phyloP scores from a whole-genome alignment of 2,888 invertebrate genomes.

The Rhimphoctona megacephalus region DNA sequence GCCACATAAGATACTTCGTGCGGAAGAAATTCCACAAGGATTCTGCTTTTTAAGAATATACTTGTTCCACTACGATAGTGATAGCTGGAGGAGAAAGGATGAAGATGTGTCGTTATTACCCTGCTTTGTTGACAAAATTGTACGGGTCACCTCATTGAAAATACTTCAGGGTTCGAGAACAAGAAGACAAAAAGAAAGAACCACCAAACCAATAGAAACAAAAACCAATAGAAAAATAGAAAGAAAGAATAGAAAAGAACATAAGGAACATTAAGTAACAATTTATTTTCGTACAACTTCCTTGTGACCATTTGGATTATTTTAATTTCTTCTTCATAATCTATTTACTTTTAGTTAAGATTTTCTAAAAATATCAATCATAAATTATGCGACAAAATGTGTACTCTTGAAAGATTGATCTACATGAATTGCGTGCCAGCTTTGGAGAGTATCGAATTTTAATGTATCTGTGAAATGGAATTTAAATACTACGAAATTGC shows the following conservation, averaged over 20 bases:
- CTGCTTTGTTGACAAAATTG: neutral
- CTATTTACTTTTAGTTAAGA: neutral
- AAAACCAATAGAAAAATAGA: no score
- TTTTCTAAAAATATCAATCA: neutral
- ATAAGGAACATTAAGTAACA: no score
- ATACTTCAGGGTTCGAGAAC: neutral
- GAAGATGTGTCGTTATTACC: conserved; percentile 14
- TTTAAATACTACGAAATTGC: conserved; percentile 30
- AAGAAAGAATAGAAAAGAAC: no score
- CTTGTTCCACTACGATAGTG: neutral
- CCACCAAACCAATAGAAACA: no score
- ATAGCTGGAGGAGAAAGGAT: neutral
- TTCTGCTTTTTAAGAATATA: neutral
- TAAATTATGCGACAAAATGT: neutral
- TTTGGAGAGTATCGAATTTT: neutral
- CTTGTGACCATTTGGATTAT: neutral
- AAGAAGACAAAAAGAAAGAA: neutral
- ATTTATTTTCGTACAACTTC: neutral
- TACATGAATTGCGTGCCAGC: neutral
- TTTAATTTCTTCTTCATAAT: neutral
- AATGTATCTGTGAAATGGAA: conserved; percentile 2
- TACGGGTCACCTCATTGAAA: neutral
- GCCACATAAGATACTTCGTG: conserved; percentile 14
- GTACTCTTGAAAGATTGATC: neutral
- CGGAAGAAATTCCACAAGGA: neutral